A percentile compares a stretch with the other conserved stretches of the same genome.
These are phyloP conservation scores for Sterrhoptilus dennistouni DNA, from an alignment of 2,113 vertebrate species.

Conservation along the genomic window DNA sequence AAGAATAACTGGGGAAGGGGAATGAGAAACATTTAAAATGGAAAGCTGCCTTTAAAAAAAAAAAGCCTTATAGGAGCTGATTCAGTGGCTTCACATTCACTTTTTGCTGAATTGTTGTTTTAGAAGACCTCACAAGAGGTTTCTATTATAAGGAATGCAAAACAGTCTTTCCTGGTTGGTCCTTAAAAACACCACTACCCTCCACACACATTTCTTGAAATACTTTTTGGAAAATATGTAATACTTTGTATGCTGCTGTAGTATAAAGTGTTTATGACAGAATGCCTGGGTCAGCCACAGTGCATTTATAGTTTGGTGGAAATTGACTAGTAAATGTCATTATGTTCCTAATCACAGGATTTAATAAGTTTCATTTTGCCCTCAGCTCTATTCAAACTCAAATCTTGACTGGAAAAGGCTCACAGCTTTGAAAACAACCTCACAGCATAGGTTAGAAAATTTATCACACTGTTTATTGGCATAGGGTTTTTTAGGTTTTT, in stretches of 20 bases:
- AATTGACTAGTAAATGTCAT: background rate
- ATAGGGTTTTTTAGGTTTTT: background rate
- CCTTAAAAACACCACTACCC: background rate
- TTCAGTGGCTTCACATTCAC: conserved; percentile 1
- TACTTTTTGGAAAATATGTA: background rate
- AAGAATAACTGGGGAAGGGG: conserved; percentile 27
- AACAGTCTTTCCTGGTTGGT: background rate
- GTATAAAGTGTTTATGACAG: background rate
- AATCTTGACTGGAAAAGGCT: background rate
- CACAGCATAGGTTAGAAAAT: background rate
- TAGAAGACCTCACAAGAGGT: conserved; percentile 68
- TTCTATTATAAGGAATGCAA: conserved; percentile 48
- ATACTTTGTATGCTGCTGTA: background rate
- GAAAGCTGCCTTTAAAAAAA: conserved; percentile 55
- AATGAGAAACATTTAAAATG: conserved; percentile 60
- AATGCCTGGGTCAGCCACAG: background rate
- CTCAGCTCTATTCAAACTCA: background rate
- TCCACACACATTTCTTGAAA: conserved; percentile 6
- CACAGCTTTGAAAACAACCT: background rate
- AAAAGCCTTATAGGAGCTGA: conserved; percentile 7
- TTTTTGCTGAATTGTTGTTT: conserved; percentile 70
- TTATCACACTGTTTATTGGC: background rate
- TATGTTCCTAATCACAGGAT: background rate
- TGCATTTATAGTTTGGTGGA: background rate
- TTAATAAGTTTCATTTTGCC: background rate